Evolutionary conservation across 2,797 vertebrate species (phyloP), one percentile per base, ranked within the genome.

Genomic region (Alectoris magna): DNA sequence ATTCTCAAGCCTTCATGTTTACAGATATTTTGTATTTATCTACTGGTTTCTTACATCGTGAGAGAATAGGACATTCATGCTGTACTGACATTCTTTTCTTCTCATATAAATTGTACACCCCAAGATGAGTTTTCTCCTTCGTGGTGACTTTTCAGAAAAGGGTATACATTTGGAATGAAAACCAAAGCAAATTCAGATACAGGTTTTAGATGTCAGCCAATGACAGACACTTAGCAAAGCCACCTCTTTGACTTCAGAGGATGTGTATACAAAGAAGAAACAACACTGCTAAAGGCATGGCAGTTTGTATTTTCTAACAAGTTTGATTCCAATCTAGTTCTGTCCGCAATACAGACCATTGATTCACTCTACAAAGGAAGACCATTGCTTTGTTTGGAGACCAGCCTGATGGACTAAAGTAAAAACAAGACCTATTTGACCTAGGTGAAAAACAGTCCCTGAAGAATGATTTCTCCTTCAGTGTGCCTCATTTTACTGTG

Each of bases 1-100:
- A 72, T 89, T 41, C 79, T 85, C 41, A 82, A 26, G 60, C 64
- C 53, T 69, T 87, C 4, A 0, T 14, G 49, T 26, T 27, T 51
- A 11, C 49, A 93, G 48, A 44, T 72, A 85, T 56, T 89, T 83
- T 78, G 73, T 48, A 80, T 87, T 93, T 95, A 39, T 29, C 36
- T 6, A 24, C 14, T 39, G 72, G 49, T 26, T 75, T 77, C 63
- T 41, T 22, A 15, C 38, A 59, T 51, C 72, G 56, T 14, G 9
- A 80, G 49, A 95, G 18, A 92, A 41, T 44, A 82, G 62, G 84
- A 83, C 75, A 67, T 81, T 43, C 27, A 21, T 31, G 18, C 27
- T 71, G 56, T 10, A 46, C 29, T 63, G 26, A n/a, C n/a, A 72
- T 70, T 76, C 59, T 85, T 90, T 75, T 67, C 31, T 87, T 78